phyloP scores from a whole-genome alignment of 2,888 invertebrate species.

The Coleophora flavipennella region DNA sequence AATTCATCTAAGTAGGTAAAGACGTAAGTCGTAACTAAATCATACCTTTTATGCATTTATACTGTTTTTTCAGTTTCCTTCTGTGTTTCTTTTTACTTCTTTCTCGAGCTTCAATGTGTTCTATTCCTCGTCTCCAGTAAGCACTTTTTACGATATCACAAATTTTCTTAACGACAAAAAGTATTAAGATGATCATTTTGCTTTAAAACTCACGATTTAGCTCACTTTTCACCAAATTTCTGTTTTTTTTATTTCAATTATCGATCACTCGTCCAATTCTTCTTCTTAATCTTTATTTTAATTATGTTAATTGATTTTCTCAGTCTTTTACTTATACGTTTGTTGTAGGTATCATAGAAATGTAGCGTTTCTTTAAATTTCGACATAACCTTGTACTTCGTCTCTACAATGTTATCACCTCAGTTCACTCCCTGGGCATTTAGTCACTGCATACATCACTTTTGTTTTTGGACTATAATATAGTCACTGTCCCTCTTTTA shows the following conservation, averaged over 20 bases:
- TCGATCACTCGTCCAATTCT: slow-evolving; percentile 29
- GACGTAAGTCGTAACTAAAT: too few species aligned
- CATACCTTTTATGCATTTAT: slow-evolving; percentile 25
- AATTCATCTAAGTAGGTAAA: too few species aligned
- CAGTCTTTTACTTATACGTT: slow-evolving; percentile 14
- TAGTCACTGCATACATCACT: slow-evolving; percentile 21
- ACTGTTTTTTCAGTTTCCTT: slow-evolving; percentile 22
- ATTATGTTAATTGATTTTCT: slow-evolving; percentile 20
- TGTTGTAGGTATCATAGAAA: slow-evolving; percentile 19
- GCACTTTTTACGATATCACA: slow-evolving; percentile 35
- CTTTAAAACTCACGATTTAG: slow-evolving; percentile 17
- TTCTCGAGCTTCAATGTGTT: slow-evolving; percentile 7
- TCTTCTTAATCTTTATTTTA: slow-evolving; percentile 37
- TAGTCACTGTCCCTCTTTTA: slow-evolving; percentile 2
- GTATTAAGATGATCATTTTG: slow-evolving; percentile 52
- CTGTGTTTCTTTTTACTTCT: slow-evolving; percentile 11
- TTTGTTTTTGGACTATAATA: slow-evolving; percentile 19
- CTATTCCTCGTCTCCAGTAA: slow-evolving; percentile 16
- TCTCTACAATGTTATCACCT: too few species aligned
- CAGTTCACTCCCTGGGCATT: too few species aligned
- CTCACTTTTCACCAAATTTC: slow-evolving; percentile 12
- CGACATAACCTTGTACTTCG: slow-evolving; percentile 33
- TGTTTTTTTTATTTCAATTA: slow-evolving; percentile 9
- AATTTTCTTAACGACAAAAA: slow-evolving; percentile 45
- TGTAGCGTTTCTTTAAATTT: slow-evolving; percentile 17